Conservation (phyloP, 1,140 invertebrate genomes). For the Eriosoma lanigerum region DNA sequence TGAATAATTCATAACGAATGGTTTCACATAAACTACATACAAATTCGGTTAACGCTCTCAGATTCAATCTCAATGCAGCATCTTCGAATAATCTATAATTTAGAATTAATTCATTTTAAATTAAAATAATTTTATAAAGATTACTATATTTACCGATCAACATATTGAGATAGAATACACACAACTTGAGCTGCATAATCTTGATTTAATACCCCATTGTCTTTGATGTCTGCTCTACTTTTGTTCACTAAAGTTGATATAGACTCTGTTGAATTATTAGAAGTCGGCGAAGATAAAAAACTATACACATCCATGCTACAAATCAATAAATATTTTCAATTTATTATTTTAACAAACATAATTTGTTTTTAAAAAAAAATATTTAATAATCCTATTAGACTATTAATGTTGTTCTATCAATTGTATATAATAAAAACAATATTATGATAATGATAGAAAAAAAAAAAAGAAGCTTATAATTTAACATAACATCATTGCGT, state of each 20-base stretch:
- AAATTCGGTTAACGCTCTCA: slow-evolving; percentile 79
- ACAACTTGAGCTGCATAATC: slow-evolving; percentile 82
- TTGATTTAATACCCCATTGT: slow-evolving; percentile 64
- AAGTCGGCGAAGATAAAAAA: slow-evolving; percentile 71
- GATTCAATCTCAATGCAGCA: slow-evolving; percentile 81
- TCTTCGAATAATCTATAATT: slow-evolving; percentile 71
- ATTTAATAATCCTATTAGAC: too few species aligned
- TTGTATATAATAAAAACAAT: too few species aligned
- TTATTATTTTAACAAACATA: too few species aligned
- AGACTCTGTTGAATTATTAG: slow-evolving; percentile 58
- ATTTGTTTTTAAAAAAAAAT: too few species aligned
- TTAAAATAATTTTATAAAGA: not conserved
- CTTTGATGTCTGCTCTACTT: slow-evolving; percentile 65
- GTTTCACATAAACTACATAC: slow-evolving; percentile 77
- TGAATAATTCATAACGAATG: slow-evolving; percentile 75
- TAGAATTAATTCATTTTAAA: slow-evolving; percentile 10
- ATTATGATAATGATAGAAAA: too few species aligned
- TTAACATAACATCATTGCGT: too few species aligned
- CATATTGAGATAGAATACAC: slow-evolving; percentile 81
- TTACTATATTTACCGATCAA: slow-evolving; percentile 65
- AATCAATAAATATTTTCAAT: slow-evolving; percentile 52
- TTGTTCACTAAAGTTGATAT: slow-evolving; percentile 69
- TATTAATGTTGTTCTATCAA: too few species aligned
- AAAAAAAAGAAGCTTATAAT: too few species aligned
- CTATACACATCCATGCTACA: slow-evolving; percentile 78